Base-by-base conservation (phyloP, 2,113 vertebrate genomes). In the Saguinus imperator region DNA sequence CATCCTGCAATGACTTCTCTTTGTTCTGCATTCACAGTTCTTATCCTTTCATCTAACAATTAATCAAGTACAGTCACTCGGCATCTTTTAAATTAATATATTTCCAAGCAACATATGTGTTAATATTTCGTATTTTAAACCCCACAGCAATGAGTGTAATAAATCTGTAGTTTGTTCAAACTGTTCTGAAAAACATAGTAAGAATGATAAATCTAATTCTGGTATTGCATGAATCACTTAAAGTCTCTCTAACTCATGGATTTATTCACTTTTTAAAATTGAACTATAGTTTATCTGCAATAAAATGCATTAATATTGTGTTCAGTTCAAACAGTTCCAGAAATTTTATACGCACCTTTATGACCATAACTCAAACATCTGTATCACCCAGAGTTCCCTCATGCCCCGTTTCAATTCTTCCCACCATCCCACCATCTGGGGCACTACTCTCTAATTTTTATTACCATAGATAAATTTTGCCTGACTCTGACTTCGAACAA, bases 41-140 rank as follows among this genome's bases (percentile, higher is more conserved):
- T 91, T 94, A 66, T 9, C 8, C 6, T 61, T 9, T 80, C 61
- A 75, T 35, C 4, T 84, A 57, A 81, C 3, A 92, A 85, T n/a
- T 85, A 76, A 66, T n/a, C 35, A 88, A 55, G 27, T 32, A 52
- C 1, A 57, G 6, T 9, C 29, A 83, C 20, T 86, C 82, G 40
- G 87, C 25, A 79, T 57, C 20, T 89, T 80, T 91, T 55, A 11
- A 94, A 77, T 17, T 68, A 77, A 81, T 21, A 55, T 64, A 57
- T 48, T 92, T 1, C 8, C 35, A 85, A 58, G 87, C 92, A 87
- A 87, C 37, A 90, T 11, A 48, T 61, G 10, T 76, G 43, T 45
- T 77, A 75, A 40, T 77, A 76, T 88, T 95, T 93, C 32, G 66
- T 77, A 43, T 87, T 81, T 89, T 29, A 96, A 88, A 91, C 6